Conservation (phyloP, 2,888 invertebrate species). For the Andrena fulva region DNA sequence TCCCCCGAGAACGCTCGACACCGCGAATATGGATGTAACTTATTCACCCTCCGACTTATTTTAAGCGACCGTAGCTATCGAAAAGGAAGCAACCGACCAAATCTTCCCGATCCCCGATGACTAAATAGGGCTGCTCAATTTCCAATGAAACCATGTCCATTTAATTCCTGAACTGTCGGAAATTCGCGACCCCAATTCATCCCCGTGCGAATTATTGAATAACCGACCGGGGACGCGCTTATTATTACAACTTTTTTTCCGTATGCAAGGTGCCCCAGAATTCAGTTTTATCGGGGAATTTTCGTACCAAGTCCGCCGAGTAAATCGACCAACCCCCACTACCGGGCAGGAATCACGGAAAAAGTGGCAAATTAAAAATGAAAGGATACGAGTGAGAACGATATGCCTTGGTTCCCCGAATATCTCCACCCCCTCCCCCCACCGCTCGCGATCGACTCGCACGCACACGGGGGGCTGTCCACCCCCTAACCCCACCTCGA, state of each 20-base stretch:
- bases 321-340: not conserved
- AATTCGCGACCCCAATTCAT: slow-evolving; percentile 48
- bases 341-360: no score
- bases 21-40: no score
- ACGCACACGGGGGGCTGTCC: not conserved
- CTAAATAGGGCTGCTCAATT: not conserved
- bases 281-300: not conserved
- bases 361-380: not conserved
- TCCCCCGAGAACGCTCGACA: no score
- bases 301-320: not conserved
- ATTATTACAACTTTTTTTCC: slow-evolving; percentile 9
- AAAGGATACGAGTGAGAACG: slow-evolving; percentile 34
- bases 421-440: not conserved
- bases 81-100: not conserved
- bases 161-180: slow-evolving; percentile 48
- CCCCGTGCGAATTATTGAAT: slow-evolving; percentile 36
- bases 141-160: slow-evolving; percentile 34
- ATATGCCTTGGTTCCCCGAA: slow-evolving; percentile 50
- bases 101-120: not conserved
- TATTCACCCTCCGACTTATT: not conserved
- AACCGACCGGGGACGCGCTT: slow-evolving; percentile 10
- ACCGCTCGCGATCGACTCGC: not conserved
- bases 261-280: not conserved
- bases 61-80: not conserved
- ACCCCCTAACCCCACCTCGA: not conserved